phyloP scores from a whole-genome alignment of 2,113 vertebrate genomes.

The Puntigrus tetrazona region DNA sequence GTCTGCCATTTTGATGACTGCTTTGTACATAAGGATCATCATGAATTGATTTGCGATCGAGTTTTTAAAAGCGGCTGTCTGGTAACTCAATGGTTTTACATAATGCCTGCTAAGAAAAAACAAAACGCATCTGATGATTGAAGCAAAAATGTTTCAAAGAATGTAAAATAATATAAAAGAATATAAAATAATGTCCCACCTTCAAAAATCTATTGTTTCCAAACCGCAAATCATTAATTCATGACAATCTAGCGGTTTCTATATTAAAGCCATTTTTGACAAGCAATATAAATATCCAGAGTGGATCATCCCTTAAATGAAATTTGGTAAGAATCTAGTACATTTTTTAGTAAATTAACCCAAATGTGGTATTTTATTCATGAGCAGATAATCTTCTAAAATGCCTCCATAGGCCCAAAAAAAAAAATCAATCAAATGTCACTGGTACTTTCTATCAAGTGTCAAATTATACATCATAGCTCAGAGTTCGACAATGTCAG shows the following conservation, averaged over 20 bases:
- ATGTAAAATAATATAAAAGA: background rate
- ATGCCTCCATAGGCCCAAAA: slow-evolving; percentile 44
- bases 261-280: background rate
- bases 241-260: background rate
- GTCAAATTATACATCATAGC: slow-evolving; percentile 65
- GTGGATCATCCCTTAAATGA: background rate
- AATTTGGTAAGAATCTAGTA: slow-evolving; percentile 40
- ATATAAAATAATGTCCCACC: background rate
- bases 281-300: background rate
- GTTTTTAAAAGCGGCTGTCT: background rate
- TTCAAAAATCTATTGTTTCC: slow-evolving; percentile 7
- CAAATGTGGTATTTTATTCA: slow-evolving; percentile 34
- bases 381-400: slow-evolving; percentile 40
- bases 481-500: slow-evolving; percentile 40
- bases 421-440: slow-evolving; percentile 68
- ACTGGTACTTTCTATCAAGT: slow-evolving; percentile 63
- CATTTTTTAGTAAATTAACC: slow-evolving; percentile 36
- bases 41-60: background rate
- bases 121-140: background rate
- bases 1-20: slow-evolving; percentile 61
- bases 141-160: background rate
- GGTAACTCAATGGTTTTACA: background rate
- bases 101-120: background rate
- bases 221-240: background rate
- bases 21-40: background rate